Conservation (phyloP, 2,888 invertebrate genomes). For the Drosophila acutilabella region DNA sequence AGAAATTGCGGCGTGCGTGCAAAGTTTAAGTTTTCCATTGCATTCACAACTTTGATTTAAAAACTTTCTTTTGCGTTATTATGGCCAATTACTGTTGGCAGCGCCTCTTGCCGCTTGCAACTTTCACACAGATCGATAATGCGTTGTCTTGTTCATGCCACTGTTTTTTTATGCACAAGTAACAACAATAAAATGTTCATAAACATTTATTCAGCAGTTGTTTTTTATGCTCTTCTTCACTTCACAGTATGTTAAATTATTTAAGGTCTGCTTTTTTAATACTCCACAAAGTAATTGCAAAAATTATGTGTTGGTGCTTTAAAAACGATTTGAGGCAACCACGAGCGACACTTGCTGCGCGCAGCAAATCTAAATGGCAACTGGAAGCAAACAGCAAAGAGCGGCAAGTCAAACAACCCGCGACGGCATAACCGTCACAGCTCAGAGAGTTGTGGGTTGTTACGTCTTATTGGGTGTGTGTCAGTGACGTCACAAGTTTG, state of each 20-base stretch:
- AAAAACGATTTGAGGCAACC: conserved; percentile 27
- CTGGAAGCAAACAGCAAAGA: conserved; percentile 57
- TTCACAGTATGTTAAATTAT: conserved; percentile 9
- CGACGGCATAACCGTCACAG: conserved; percentile 28
- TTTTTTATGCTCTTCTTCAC: conserved; percentile 4
- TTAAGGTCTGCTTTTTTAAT: conserved; percentile 13
- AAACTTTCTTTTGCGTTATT: conserved; percentile 64
- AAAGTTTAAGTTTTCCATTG: conserved; percentile 84
- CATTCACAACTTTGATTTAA: conserved; percentile 57
- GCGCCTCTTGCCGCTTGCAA: conserved; percentile 36
- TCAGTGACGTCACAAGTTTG: conserved; percentile 37
- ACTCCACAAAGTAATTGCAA: conserved; percentile 24
- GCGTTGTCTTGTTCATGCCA: conserved; percentile 27
- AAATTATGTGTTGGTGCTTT: conserved; percentile 7
- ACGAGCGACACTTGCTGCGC: conserved; percentile 64
- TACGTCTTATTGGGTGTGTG: conserved; percentile 15
- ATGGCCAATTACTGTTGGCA: conserved; percentile 45
- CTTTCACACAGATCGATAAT: conserved; percentile 77
- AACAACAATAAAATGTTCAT: background rate
- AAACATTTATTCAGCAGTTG: conserved; percentile 13
- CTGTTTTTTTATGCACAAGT: conserved; percentile 8
- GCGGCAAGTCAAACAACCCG: conserved; percentile 33
- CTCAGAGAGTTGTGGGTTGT: conserved; percentile 23
- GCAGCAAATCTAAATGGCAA: conserved; percentile 65
- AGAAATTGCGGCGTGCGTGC: conserved; percentile 84